Conservation (phyloP, 2,888 invertebrate species). For the Meiosimyza platycephala region DNA sequence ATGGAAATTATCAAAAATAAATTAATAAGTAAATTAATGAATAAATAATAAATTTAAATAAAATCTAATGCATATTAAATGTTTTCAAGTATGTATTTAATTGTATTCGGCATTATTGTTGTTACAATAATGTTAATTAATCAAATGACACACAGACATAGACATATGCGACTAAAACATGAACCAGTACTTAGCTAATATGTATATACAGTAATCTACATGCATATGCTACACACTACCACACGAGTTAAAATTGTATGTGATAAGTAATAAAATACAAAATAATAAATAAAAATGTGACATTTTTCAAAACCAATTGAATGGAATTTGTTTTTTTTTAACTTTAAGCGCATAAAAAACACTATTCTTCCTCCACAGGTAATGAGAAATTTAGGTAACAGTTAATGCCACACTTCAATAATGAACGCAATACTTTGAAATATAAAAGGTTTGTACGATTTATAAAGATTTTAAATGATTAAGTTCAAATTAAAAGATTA, state of each 20-base stretch:
- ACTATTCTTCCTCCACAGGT: too few relatives aligned
- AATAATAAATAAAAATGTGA: slow-evolving; percentile 21
- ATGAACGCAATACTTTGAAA: too few relatives aligned
- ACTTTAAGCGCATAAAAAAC: too few relatives aligned
- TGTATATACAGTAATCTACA: not conserved
- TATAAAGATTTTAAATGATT: too few relatives aligned
- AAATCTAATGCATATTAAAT: slow-evolving; percentile 13
- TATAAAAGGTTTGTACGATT: too few relatives aligned
- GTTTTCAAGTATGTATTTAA: slow-evolving; percentile 13
- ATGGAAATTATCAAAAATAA: too few relatives aligned
- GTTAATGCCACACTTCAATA: too few relatives aligned
- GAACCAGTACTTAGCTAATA: not conserved
- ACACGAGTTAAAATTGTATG: slow-evolving; percentile 4
- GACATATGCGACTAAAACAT: not conserved
- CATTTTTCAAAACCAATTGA: slow-evolving; percentile 16
- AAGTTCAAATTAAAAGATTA: too few relatives aligned
- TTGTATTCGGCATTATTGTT: not conserved
- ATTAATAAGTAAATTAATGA: not conserved
- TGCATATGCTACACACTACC: not conserved
- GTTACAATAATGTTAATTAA: not conserved
- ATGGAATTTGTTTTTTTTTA: not conserved
- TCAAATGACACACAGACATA: not conserved
- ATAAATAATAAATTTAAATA: not conserved
- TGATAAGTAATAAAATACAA: not conserved
- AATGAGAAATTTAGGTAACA: too few relatives aligned